Percentiles rank a stretch among this genome's conserved stretches.
Conservation (phyloP, 2,888 invertebrate species). For the Pammene fasciana region DNA sequence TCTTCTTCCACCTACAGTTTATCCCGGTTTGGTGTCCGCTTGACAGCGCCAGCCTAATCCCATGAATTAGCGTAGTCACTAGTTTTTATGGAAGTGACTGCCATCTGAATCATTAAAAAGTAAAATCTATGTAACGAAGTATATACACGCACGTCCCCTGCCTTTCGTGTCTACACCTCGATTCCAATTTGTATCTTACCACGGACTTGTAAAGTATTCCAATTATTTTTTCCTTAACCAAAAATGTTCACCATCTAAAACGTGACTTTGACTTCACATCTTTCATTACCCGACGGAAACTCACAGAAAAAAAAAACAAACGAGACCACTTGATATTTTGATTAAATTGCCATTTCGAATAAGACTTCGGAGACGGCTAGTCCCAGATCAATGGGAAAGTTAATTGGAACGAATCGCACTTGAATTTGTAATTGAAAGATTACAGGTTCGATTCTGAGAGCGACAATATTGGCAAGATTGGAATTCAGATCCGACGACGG, state of each 20-base stretch:
- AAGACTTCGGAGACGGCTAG: slow-evolving; percentile 46
- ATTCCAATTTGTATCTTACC: not conserved
- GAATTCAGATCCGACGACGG: slow-evolving; percentile 42
- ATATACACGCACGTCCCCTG: too few species aligned
- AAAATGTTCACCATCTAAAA: slow-evolving; percentile 2
- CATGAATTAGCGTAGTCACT: too few species aligned
- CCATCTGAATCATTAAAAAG: too few species aligned
- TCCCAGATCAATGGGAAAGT: slow-evolving; percentile 69
- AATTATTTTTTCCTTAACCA: slow-evolving; percentile 6
- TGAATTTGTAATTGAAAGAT: slow-evolving; percentile 76
- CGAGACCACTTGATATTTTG: slow-evolving; percentile 40
- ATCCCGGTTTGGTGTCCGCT: too few species aligned
- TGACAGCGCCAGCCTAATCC: too few species aligned
- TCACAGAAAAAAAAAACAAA: slow-evolving; percentile 33
- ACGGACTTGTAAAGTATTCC: not conserved
- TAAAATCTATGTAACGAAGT: too few species aligned
- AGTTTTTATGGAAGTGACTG: too few species aligned
- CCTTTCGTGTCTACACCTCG: not conserved
- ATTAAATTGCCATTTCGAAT: slow-evolving; percentile 41
- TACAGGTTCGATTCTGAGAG: slow-evolving; percentile 58
- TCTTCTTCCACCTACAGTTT: too few species aligned
- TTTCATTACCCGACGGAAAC: slow-evolving; percentile 24
- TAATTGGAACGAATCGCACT: slow-evolving; percentile 74
- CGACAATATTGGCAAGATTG: slow-evolving; percentile 51
- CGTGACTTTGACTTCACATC: slow-evolving; percentile 26